These are phyloP conservation scores for Porites evermanni DNA, from an alignment of 92 coral and sea anemone genomes.

Conservation along the genomic window DNA sequence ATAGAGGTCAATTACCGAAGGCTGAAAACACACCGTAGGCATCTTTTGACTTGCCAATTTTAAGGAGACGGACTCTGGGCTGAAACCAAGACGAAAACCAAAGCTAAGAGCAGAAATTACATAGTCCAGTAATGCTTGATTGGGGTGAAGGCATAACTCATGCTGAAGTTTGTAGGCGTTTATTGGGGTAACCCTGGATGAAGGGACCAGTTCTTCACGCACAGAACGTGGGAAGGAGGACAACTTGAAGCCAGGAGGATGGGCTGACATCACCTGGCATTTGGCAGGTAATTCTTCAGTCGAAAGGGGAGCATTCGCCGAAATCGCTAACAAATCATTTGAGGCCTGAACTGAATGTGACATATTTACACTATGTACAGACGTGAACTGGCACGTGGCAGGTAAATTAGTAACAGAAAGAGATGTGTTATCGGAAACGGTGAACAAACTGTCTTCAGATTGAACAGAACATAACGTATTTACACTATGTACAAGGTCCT, in stretches of 20 bases:
- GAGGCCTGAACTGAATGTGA: background rate
- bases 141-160: background rate
- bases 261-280: background rate
- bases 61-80: too few species aligned
- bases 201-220: background rate
- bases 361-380: background rate
- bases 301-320: background rate
- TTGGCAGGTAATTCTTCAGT: background rate
- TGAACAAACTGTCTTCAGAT: background rate
- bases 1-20: constrained; percentile 8
- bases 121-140: background rate
- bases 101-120: background rate
- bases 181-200: background rate
- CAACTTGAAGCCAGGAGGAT: too few species aligned
- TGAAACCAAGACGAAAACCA: too few species aligned
- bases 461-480: background rate
- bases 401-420: background rate
- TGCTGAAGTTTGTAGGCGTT: background rate
- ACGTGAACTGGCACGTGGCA: constrained; percentile 20
- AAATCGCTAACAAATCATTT: background rate
- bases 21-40: constrained; percentile 14
- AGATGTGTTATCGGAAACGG: background rate
- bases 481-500: background rate
- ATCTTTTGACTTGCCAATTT: constrained; percentile 4
- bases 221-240: background rate